Evolutionary conservation across 1,140 invertebrate genomes (phyloP).

Genomic region (Drosophila melanica): DNA sequence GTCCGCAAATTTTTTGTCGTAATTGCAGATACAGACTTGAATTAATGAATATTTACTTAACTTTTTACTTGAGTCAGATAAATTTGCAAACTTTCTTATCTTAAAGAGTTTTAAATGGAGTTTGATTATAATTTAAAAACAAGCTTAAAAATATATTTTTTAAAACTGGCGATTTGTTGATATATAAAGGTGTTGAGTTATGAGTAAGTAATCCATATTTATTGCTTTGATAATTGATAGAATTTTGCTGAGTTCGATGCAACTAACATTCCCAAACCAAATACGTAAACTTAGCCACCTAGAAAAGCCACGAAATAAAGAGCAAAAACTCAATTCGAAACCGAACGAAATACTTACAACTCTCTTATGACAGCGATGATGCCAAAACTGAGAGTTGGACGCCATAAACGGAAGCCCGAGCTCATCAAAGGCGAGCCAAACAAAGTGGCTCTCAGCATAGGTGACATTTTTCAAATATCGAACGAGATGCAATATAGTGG

Average conservation of each 20-base stretch:
- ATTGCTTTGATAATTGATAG: background rate
- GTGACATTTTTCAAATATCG: slow-evolving; percentile 68
- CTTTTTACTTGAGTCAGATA: too few relatives aligned
- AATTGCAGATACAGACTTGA: too few relatives aligned
- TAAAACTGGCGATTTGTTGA: background rate
- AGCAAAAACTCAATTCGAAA: background rate
- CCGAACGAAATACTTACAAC: slow-evolving; percentile 60
- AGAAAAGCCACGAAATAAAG: background rate
- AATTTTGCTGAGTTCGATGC: background rate
- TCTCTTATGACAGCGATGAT: slow-evolving; percentile 71
- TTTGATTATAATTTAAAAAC: too few relatives aligned
- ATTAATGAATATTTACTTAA: too few relatives aligned
- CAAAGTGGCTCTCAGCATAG: slow-evolving; percentile 51
- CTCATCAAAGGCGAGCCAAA: slow-evolving; percentile 46
- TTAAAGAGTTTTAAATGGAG: too few relatives aligned
- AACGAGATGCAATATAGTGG: slow-evolving; percentile 50
- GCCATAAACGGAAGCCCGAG: slow-evolving; percentile 69
- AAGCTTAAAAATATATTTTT: too few relatives aligned
- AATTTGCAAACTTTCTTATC: too few relatives aligned
- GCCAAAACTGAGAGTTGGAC: slow-evolving; percentile 28
- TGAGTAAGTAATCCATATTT: slow-evolving; percentile 1
- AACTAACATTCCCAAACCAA: slow-evolving; percentile 34
- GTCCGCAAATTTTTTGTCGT: too few relatives aligned
- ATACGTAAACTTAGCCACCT: slow-evolving; percentile 10
- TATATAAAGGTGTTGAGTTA: background rate